phyloP scores from a whole-genome alignment of 1,140 invertebrate species.

The Lerema accius region DNA sequence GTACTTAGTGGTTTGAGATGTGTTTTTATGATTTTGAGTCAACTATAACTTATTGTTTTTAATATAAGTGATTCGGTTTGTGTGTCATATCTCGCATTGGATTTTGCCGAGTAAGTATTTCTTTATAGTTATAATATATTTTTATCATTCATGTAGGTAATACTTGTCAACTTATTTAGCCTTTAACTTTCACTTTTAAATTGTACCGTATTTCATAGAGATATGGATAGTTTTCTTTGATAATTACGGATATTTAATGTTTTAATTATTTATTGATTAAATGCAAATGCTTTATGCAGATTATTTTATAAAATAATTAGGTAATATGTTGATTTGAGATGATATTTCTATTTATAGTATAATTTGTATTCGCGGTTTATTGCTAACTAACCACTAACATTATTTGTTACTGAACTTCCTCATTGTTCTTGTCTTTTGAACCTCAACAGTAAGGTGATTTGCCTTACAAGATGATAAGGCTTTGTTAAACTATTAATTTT shows the following conservation, averaged over 20 bases:
- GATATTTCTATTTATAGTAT: background rate
- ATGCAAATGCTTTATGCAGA: too few relatives aligned
- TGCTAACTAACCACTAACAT: conserved; percentile 30
- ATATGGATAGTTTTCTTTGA: background rate
- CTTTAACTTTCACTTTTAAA: conserved; percentile 50
- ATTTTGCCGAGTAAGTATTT: conserved; percentile 13
- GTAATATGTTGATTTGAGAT: background rate
- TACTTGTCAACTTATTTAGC: conserved; percentile 40
- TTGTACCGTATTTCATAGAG: conserved; percentile 9
- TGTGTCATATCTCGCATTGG: background rate
- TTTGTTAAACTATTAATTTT: too few relatives aligned
- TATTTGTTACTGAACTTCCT: background rate
- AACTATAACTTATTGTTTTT: background rate
- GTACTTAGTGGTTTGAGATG: conserved; percentile 5
- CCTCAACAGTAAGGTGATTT: too few relatives aligned
- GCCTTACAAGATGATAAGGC: too few relatives aligned
- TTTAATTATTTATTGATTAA: background rate
- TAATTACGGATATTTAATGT: background rate
- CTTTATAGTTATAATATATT: background rate
- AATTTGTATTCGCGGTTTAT: conserved; percentile 12
- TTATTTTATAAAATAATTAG: conserved; percentile 7
- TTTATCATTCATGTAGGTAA: conserved; percentile 2
- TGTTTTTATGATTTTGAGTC: conserved; percentile 22
- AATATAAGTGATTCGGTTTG: background rate
- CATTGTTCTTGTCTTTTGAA: background rate